These are phyloP conservation scores for Glaucopsyche alexis DNA, from an alignment of 2,888 invertebrate genomes.

Conservation along the genomic window DNA sequence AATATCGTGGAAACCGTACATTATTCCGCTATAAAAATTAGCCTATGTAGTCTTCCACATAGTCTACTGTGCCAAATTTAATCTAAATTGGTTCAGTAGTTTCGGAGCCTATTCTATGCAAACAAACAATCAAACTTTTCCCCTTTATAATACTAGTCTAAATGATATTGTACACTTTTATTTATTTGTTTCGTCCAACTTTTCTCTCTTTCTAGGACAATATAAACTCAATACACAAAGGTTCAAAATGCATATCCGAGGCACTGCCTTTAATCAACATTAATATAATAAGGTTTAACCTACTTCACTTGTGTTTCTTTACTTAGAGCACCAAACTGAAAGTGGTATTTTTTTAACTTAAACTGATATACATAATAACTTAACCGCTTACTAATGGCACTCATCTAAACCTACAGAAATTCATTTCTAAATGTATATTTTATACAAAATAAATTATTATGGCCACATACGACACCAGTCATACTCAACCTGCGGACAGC, in stretches of 20 bases:
- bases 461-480: neutral
- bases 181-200: no score
- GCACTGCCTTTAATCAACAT: neutral
- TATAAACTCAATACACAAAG: neutral
- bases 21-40: no score
- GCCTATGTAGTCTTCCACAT: no score
- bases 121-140: no score
- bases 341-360: neutral
- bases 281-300: neutral
- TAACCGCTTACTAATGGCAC: neutral
- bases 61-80: no score
- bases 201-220: no score
- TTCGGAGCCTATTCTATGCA: no score
- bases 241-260: neutral
- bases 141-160: no score
- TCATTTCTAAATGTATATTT: constrained; percentile 3
- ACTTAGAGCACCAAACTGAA: neutral
- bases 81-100: no score
- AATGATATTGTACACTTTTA: no score
- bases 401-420: neutral
- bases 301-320: neutral
- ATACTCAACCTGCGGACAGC: no score
- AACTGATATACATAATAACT: neutral
- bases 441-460: neutral
- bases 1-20: no score